Conservation (phyloP, 2,113 vertebrate species). For the Misgurnus anguillicaudatus region DNA sequence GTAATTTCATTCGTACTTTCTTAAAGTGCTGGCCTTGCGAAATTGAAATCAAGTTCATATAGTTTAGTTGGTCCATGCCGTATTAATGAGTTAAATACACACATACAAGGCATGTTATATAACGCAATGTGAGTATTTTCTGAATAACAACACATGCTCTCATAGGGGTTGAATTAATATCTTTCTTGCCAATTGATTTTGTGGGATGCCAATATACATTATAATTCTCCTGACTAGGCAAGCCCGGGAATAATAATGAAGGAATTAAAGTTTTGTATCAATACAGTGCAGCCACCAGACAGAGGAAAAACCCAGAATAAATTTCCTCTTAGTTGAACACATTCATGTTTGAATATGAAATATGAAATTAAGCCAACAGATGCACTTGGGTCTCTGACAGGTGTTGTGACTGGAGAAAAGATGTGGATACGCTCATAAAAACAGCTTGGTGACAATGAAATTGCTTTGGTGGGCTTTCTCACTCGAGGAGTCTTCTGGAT, state of each 20-base stretch:
- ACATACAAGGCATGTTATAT: too few species aligned
- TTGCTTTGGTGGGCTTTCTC: conserved; percentile 15
- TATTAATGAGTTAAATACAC: too few species aligned
- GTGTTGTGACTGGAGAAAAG: conserved; percentile 41
- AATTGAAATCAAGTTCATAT: neutral
- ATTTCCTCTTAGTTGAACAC: conserved; percentile 18
- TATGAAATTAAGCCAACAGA: conserved; percentile 27
- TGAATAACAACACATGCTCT: neutral
- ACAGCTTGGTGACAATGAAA: conserved; percentile 37
- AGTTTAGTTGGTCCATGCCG: neutral
- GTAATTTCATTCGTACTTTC: neutral
- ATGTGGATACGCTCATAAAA: conserved; percentile 14
- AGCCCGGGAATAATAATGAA: conserved; percentile 3
- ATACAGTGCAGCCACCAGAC: neutral
- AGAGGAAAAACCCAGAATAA: neutral
- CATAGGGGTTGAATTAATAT: conserved; percentile 1
- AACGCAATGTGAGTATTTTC: too few species aligned
- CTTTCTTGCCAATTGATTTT: conserved; percentile 27
- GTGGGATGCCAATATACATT: conserved; percentile 18
- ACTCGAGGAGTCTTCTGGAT: conserved; percentile 10
- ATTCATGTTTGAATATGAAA: conserved; percentile 44
- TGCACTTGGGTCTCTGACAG: conserved; percentile 43
- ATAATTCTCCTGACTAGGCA: conserved; percentile 25
- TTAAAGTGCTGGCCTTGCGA: neutral
- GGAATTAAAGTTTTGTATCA: conserved; percentile 15